Conservation (phyloP, 2,888 invertebrate species). For the Crematogaster levior region DNA sequence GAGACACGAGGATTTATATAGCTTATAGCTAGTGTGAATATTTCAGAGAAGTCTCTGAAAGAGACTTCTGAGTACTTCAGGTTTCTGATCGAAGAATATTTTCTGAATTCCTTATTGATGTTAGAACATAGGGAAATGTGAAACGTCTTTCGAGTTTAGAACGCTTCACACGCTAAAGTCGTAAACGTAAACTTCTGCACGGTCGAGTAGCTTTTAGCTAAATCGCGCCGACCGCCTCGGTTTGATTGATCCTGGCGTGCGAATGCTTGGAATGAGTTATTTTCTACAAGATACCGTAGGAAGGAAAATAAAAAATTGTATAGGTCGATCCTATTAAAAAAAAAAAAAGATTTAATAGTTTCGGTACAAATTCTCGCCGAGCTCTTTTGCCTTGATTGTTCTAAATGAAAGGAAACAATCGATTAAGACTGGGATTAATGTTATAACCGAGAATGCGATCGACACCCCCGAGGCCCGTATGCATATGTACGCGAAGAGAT, state of each 20-base stretch:
- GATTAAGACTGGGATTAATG: conserved; percentile 12
- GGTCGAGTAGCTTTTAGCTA: conserved; percentile 24
- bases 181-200: conserved; percentile 29
- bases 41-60: conserved; percentile 33
- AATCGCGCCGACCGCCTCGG: not conserved
- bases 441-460: not conserved
- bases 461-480: conserved; percentile 38
- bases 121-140: conserved; percentile 16
- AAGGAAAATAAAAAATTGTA: not conserved
- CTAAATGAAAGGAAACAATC: not conserved
- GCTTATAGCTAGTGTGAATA: conserved; percentile 20
- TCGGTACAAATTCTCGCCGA: conserved; percentile 2
- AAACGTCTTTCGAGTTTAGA: conserved; percentile 34
- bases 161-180: conserved; percentile 50
- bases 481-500: conserved; percentile 45
- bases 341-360: not conserved
- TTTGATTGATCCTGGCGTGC: not conserved
- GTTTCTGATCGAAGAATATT: conserved; percentile 32
- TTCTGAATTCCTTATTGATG: conserved; percentile 48
- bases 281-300: not conserved
- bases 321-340: not conserved
- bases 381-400: not conserved
- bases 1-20: conserved; percentile 13
- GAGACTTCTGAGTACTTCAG: conserved; percentile 26
- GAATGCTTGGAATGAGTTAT: not conserved